Percentiles rank a stretch among this genome's conserved stretches.
phyloP scores from a whole-genome alignment of 2,113 vertebrate genomes.

The rat (Rattus norvegicus) region GRCr8 NC_086032.1:16037501-16038000 shows the following conservation, averaged over 20 bases:
- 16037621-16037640: background rate
- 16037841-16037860: background rate
- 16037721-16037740: background rate
- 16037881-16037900: background rate
- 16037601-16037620: background rate
- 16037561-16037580: background rate
- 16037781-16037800: background rate
- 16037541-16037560: too few species aligned
- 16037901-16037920: too few species aligned
- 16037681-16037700: background rate
- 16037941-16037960: too few species aligned
- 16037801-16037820: background rate
- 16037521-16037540: too few species aligned
- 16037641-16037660: constrained; percentile 28
- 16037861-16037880: constrained; percentile 7
- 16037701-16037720: background rate
- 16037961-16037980: too few species aligned
- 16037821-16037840: background rate
- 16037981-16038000: too few species aligned
- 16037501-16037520: background rate
- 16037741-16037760: background rate
- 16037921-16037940: too few species aligned
- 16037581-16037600: background rate
- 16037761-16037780: background rate
- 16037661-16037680: background rate